These are phyloP conservation scores for Dromococcyx pavoninus DNA, from an alignment of 2,797 vertebrate genomes.

Conservation along the genomic window DNA sequence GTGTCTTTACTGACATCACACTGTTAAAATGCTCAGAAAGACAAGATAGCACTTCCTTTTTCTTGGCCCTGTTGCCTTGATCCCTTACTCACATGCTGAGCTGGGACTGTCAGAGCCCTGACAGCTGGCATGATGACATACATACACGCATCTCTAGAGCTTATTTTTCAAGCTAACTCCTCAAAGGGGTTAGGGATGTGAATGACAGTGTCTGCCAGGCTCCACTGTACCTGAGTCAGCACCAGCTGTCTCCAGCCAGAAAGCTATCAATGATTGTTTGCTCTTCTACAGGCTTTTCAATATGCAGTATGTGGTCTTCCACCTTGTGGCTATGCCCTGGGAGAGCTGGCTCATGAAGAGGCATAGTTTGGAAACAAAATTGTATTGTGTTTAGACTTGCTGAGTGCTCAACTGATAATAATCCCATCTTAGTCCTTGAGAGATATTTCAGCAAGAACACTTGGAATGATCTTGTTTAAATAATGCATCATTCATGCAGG, in stretches of 20 bases:
- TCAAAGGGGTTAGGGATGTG: slow-evolving; percentile 38
- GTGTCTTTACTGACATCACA: slow-evolving; percentile 50
- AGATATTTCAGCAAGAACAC: not conserved
- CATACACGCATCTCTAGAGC: slow-evolving; percentile 7
- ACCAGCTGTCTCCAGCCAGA: slow-evolving; percentile 52
- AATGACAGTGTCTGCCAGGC: slow-evolving; percentile 48
- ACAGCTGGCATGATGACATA: slow-evolving; percentile 60
- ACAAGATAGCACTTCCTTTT: slow-evolving; percentile 52
- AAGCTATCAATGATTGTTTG: not conserved
- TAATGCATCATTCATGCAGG: not conserved
- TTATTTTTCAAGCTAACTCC: slow-evolving; percentile 52
- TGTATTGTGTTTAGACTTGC: not conserved
- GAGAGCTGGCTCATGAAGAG: not conserved
- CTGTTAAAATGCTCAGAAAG: slow-evolving; percentile 54
- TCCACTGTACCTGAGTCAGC: slow-evolving; percentile 62
- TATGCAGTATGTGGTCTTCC: not conserved
- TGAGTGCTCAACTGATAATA: not conserved
- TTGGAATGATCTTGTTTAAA: not conserved
- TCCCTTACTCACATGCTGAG: slow-evolving; percentile 51
- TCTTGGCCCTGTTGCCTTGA: slow-evolving; percentile 58
- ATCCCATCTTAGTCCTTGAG: not conserved
- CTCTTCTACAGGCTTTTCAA: not conserved
- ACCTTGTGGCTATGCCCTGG: not conserved
- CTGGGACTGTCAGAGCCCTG: slow-evolving; percentile 54
- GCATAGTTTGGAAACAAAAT: not conserved